Evolutionary conservation across 1,140 invertebrate species (phyloP).

Genomic region (Cotesia chilonis): DNA sequence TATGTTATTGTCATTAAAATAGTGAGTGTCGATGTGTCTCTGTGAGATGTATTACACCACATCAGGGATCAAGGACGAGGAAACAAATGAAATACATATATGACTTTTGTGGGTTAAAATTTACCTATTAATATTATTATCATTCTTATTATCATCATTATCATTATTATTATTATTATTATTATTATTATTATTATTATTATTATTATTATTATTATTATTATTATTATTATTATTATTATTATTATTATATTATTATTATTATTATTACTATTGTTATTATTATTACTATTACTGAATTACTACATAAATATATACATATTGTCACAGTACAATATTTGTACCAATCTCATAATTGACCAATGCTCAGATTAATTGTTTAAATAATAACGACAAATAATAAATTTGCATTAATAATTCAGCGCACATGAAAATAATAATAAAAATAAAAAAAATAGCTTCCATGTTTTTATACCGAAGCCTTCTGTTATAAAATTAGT

Average conservation of each 20-base stretch:
- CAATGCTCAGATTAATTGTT: slow-evolving; percentile 31
- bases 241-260: background rate
- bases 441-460: slow-evolving; percentile 41
- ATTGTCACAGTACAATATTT: slow-evolving; percentile 30
- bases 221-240: no score
- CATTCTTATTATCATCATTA: background rate
- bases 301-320: background rate
- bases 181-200: no score
- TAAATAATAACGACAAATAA: slow-evolving; percentile 23
- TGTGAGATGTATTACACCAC: slow-evolving; percentile 55
- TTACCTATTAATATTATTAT: background rate
- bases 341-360: slow-evolving; percentile 30
- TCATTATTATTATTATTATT: background rate
- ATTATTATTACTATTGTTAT: background rate
- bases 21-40: slow-evolving; percentile 60
- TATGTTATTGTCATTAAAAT: slow-evolving; percentile 63
- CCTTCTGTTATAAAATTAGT: background rate
- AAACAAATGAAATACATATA: background rate
- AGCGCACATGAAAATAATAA: slow-evolving; percentile 31
- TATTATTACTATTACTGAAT: background rate
- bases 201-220: no score
- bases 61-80: slow-evolving; percentile 33
- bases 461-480: slow-evolving; percentile 32
- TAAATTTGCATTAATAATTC: slow-evolving; percentile 24
- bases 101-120: background rate